A percentile compares a stretch with the other conserved stretches of the same genome.
These are phyloP conservation scores for Paramormyrops hopkinsi DNA, from an alignment of 2,797 vertebrate genomes.

Conservation along the genomic window DNA sequence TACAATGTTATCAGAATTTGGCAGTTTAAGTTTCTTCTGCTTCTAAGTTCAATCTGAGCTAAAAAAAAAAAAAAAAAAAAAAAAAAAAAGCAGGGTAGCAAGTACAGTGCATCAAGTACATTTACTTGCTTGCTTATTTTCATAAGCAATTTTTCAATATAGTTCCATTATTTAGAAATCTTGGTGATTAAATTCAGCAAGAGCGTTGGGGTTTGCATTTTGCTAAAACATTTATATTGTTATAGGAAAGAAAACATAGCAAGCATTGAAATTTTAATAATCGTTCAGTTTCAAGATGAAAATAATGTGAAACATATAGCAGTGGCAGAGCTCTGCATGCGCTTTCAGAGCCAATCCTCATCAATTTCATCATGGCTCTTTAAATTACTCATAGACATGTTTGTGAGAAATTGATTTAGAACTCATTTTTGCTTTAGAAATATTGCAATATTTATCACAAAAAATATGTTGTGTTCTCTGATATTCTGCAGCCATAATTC, in stretches of 20 bases:
- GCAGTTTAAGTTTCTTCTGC: background rate
- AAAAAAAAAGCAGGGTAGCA: background rate
- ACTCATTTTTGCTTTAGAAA: background rate
- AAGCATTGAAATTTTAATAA: background rate
- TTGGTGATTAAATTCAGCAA: background rate
- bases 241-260: background rate
- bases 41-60: background rate
- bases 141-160: background rate
- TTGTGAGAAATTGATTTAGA: background rate
- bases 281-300: background rate
- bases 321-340: background rate
- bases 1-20: background rate
- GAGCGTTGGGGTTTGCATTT: background rate
- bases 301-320: background rate
- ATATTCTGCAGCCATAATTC: background rate
- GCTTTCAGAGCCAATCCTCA: background rate
- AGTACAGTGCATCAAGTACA: background rate
- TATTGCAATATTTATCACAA: background rate
- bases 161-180: background rate
- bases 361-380: background rate
- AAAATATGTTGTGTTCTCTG: background rate
- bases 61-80: background rate
- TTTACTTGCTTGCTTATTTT: background rate
- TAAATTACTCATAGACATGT: background rate
- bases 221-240: background rate